Evolutionary conservation across 2,113 vertebrate species (phyloP).

Genomic region (Myiozetetes cayanensis): DNA sequence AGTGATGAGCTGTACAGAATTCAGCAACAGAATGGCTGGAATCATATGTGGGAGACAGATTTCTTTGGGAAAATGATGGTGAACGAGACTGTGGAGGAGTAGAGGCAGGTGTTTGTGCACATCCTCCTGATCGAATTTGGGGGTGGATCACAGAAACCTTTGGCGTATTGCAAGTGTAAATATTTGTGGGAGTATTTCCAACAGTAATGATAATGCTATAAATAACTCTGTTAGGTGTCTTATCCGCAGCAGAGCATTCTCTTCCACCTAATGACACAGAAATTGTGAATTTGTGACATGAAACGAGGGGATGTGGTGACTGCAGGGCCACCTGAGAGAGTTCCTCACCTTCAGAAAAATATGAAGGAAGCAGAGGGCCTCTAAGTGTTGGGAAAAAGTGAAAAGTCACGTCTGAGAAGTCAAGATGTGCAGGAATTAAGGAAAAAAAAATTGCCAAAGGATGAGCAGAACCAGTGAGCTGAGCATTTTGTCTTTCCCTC

Average conservation of each 20-base stretch:
- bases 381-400: background rate
- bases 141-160: background rate
- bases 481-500: background rate
- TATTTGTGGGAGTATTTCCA: background rate
- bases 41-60: background rate
- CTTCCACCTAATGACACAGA: background rate
- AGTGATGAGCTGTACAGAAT: background rate
- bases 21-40: background rate
- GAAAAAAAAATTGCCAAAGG: background rate
- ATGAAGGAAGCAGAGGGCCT: background rate
- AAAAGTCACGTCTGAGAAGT: background rate
- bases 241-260: background rate
- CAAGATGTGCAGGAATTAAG: background rate
- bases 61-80: background rate
- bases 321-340: accelerated
- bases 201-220: background rate
- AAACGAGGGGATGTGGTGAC: background rate
- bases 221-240: background rate
- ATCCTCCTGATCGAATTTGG: background rate
- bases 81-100: background rate
- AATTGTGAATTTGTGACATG: background rate
- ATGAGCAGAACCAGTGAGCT: background rate
- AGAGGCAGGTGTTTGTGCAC: background rate
- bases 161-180: background rate
- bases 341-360: background rate